phyloP scores from a whole-genome alignment of 2,797 vertebrate genomes.

The Sylvia borin region DNA sequence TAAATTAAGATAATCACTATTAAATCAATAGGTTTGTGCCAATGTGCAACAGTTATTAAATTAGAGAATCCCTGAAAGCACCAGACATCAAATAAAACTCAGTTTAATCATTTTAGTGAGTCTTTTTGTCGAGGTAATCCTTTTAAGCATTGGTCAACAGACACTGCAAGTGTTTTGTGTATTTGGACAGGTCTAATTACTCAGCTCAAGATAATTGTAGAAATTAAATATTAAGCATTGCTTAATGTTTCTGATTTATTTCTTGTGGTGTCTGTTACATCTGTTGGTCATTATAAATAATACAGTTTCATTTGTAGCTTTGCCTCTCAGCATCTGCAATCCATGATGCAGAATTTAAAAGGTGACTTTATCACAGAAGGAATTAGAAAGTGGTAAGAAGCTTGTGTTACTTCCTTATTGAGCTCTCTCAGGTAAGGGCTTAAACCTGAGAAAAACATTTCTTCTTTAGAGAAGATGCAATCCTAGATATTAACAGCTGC shows the following conservation, averaged over 20 bases:
- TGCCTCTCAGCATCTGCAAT: neutral
- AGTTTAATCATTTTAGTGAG: neutral
- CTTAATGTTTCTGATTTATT: neutral
- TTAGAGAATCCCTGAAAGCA: conserved; percentile 1
- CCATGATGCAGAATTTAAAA: neutral
- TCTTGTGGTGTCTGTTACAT: neutral
- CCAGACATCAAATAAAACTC: neutral
- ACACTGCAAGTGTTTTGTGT: neutral
- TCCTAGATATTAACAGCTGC: neutral
- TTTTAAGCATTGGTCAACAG: conserved; percentile 6
- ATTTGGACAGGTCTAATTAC: neutral
- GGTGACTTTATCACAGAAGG: neutral
- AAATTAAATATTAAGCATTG: neutral
- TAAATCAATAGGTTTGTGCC: neutral
- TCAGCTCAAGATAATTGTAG: neutral
- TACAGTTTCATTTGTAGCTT: neutral
- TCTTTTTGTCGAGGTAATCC: neutral
- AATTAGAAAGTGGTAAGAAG: conserved; percentile 10
- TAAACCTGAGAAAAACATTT: neutral
- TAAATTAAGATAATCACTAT: neutral
- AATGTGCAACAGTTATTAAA: neutral
- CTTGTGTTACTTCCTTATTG: neutral
- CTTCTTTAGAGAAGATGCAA: neutral
- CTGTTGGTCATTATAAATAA: neutral
- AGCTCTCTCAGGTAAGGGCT: neutral